phyloP scores from a whole-genome alignment of 2,797 vertebrate genomes.

The Synaphobranchus kaupii region DNA sequence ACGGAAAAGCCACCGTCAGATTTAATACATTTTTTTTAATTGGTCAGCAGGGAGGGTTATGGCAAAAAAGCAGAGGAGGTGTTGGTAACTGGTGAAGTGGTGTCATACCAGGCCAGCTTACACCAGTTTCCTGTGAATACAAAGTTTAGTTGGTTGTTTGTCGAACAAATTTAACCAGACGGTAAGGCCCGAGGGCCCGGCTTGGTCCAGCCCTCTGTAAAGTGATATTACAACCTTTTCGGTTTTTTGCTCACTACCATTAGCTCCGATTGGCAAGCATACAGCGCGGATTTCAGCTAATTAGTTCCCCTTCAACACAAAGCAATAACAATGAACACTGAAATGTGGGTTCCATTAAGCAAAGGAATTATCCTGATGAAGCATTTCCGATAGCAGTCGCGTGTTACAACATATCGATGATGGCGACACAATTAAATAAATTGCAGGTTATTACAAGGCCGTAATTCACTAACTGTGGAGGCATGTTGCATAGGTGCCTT shows the following conservation, averaged over 20 bases:
- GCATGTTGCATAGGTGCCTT: background rate
- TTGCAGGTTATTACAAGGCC: background rate
- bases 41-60: no score
- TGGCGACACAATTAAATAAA: background rate
- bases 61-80: no score
- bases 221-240: background rate
- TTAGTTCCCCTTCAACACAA: constrained; percentile 43
- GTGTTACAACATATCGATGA: background rate
- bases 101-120: no score
- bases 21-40: no score
- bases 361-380: background rate
- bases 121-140: no score
- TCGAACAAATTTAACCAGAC: background rate
- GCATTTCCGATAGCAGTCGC: background rate
- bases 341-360: constrained; percentile 27
- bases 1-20: no score
- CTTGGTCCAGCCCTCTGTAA: background rate
- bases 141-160: background rate
- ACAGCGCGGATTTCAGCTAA: constrained; percentile 40
- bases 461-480: background rate
- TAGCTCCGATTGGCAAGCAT: constrained; percentile 29
- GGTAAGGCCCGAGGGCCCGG: background rate
- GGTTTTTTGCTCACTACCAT: background rate
- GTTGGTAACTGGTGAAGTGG: no score
- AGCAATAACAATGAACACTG: constrained; percentile 31